Percentiles rank a stretch among this genome's conserved stretches.
Conservation (phyloP, 2,113 vertebrate species). For the Scalopus aquaticus region DNA sequence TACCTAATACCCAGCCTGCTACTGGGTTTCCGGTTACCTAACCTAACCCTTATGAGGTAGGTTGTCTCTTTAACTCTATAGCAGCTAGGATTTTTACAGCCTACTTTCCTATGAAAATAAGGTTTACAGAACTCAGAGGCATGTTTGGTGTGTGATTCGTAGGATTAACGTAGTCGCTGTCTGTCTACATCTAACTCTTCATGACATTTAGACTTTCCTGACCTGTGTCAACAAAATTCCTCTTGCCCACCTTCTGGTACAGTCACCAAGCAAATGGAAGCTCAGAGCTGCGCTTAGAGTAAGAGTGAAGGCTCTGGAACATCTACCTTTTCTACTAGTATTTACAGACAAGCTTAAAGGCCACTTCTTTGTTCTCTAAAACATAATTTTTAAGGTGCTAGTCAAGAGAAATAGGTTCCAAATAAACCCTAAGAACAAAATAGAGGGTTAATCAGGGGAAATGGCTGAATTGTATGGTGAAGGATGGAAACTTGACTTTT, state of each 20-base stretch:
- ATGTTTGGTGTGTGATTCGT: not conserved
- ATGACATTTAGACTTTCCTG: not conserved
- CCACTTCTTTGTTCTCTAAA: not conserved
- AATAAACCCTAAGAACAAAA: not conserved
- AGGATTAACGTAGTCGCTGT: not conserved
- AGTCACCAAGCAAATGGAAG: not conserved
- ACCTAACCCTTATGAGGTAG: not conserved
- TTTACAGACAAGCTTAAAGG: not conserved
- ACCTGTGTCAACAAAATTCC: fast-evolving
- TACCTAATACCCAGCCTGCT: not conserved
- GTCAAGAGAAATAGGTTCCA: too few species aligned
- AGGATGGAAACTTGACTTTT: not conserved
- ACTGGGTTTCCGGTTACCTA: not conserved
- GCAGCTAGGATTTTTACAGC: not conserved
- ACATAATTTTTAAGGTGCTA: not conserved
- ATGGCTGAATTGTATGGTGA: not conserved
- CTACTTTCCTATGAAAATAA: not conserved
- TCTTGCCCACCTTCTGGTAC: fast-evolving
- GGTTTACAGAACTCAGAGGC: not conserved
- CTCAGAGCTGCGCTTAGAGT: not conserved
- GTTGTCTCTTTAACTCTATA: not conserved
- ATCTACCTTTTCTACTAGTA: not conserved
- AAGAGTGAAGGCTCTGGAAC: not conserved
- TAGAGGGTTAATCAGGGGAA: not conserved
- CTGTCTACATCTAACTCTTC: not conserved